Conservation (phyloP, 2,113 vertebrate species). For the Pterocles orientalis region DNA sequence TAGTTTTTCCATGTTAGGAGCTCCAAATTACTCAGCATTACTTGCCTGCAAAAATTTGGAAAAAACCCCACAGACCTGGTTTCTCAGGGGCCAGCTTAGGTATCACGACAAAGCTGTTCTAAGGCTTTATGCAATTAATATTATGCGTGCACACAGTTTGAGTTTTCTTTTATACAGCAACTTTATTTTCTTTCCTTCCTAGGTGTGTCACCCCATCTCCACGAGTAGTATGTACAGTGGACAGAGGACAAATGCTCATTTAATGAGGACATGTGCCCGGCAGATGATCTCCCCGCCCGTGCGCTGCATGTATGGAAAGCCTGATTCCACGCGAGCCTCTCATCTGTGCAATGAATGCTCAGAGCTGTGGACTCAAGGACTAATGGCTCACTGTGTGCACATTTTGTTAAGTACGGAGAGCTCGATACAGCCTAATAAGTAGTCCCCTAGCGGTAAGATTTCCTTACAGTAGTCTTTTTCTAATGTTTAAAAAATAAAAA, state of each 20-base stretch:
- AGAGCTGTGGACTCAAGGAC: neutral
- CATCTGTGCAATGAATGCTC: neutral
- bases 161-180: neutral
- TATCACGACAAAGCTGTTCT: neutral
- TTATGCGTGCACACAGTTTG: neutral
- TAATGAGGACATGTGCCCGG: accelerated
- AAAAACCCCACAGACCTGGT: neutral
- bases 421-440: neutral
- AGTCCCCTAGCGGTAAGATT: neutral
- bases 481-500: neutral
- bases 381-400: neutral
- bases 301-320: neutral
- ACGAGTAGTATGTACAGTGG: neutral
- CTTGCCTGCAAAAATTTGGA: neutral
- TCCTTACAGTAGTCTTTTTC: neutral
- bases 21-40: neutral
- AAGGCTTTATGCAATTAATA: neutral
- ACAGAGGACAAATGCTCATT: neutral
- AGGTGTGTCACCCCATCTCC: neutral
- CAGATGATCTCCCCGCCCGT: neutral
- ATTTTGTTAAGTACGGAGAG: neutral
- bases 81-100: neutral
- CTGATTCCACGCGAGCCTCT: neutral
- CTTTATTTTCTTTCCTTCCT: neutral
- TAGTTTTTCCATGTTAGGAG: neutral